A percentile compares a stretch with the other conserved stretches of the same genome.
Evolutionary conservation across 2,797 vertebrate species (phyloP).

Genomic region (Enteromius paludinosus): DNA sequence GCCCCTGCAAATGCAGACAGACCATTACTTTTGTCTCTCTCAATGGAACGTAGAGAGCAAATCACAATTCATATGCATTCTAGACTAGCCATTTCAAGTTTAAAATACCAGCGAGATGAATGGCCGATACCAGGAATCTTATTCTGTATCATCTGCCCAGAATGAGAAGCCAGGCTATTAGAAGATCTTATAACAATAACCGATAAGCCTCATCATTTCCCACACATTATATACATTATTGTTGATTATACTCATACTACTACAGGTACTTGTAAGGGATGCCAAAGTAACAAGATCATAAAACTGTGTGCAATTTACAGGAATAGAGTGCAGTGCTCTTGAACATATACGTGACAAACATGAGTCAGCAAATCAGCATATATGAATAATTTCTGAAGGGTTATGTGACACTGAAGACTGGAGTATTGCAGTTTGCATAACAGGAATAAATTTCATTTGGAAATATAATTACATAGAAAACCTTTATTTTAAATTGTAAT

Average conservation of each 20-base stretch:
- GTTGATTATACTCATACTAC: not conserved
- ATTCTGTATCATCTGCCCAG: not conserved
- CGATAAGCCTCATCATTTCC: not conserved
- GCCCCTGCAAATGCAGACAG: not conserved
- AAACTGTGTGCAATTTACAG: not conserved
- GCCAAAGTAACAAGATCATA: conserved; percentile 14
- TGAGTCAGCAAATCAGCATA: not conserved
- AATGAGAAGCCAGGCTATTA: not conserved
- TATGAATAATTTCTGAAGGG: not conserved
- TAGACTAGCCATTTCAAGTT: not conserved
- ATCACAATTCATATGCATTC: not conserved
- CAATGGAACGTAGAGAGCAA: not conserved
- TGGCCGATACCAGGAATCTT: not conserved
- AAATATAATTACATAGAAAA: not conserved
- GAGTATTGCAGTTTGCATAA: not conserved
- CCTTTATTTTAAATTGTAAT: not conserved
- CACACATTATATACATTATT: not conserved
- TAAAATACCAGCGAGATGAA: not conserved
- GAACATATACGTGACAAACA: too few species aligned
- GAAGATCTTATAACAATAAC: not conserved
- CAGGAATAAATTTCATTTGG: not conserved
- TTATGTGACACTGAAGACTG: not conserved
- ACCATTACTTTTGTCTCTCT: not conserved
- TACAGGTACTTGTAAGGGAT: not conserved
- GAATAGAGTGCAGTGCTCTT: not conserved